A percentile compares a stretch with the other conserved stretches of the same genome.
These are phyloP conservation scores for Maniola hyperantus DNA, from an alignment of 2,888 invertebrate genomes.

Conservation along the genomic window DNA sequence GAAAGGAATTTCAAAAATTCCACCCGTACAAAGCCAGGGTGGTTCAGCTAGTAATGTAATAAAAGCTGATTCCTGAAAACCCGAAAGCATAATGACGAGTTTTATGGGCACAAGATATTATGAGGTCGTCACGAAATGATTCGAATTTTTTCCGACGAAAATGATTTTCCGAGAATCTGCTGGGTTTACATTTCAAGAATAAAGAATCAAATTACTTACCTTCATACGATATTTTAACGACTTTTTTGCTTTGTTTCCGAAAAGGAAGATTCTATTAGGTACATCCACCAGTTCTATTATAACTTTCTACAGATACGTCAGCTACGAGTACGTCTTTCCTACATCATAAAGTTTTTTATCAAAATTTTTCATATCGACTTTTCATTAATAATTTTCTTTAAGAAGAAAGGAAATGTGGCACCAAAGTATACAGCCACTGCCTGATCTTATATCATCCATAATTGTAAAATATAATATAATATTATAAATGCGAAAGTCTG, in stretches of 20 bases:
- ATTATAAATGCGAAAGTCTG: too few relatives aligned
- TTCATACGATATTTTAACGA: background rate
- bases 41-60: background rate
- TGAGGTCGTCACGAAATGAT: background rate
- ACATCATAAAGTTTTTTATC: background rate
- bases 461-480: too few relatives aligned
- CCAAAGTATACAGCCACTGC: background rate
- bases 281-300: too few relatives aligned
- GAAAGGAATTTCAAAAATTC: too few relatives aligned
- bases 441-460: too few relatives aligned
- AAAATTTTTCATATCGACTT: conserved; percentile 4
- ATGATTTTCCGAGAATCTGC: background rate
- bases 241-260: background rate
- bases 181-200: too few relatives aligned
- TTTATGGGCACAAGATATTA: conserved; percentile 5
- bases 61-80: conserved; percentile 1
- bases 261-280: background rate
- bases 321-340: background rate
- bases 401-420: background rate
- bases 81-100: conserved; percentile 7
- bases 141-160: background rate
- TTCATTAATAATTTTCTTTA: conserved; percentile 6
- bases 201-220: background rate
- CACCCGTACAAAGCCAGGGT: background rate
- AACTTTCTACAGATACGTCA: too few relatives aligned